Base-by-base conservation (phyloP, 2,888 invertebrate species). In the Argyra leucocephala region DNA sequence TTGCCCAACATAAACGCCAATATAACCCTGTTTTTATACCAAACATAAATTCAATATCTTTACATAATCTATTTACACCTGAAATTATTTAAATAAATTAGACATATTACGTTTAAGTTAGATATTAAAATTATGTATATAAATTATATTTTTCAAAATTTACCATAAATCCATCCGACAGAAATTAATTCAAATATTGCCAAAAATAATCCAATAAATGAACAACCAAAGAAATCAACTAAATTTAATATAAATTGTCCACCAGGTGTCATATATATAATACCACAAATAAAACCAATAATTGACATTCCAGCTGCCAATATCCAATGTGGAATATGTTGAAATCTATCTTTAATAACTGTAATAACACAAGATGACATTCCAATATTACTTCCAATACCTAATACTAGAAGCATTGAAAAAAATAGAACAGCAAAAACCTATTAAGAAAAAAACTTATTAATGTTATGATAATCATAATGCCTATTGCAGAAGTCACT, bases 21-120 rank as follows among this genome's bases (percentile, higher is more conserved):
- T 91, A 93, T 22, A 86, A 71, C 1, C 87, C 71, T 1, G 79
- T 79, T 75, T 85, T 85, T 1, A 82, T 80, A 48, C 86, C 85
- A 70, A 90, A 77, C 92, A 93, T 93, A 74, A 87, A 93, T 75
- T 92, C 90, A 62, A 91, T 81, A 73, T 93, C 93, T 60, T 82
- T 79, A 69, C 88, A 84, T 68, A 89, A 81, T 62, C 87, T 85
- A 69, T 84, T 83, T n/a, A 88, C 75, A 6, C 86, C 85, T 83
- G 67, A 5, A 48, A 48, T 31, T 31, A 48, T 48, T 7, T 7
- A 48, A 65, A 66, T 59, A 31, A 23, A n/a, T 26, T 26, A 63
- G 9, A 57, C 22, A 21, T 15, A 9, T 26, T 31, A 63, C 6
- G 12, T 61, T 65, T 48, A n/a, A n/a, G n/a, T n/a, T n/a, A n/a